Evolutionary conservation across 1,140 invertebrate species (phyloP), one percentile per base, ranked within the genome.

Genomic region (Acromyrmex echinatior): DNA sequence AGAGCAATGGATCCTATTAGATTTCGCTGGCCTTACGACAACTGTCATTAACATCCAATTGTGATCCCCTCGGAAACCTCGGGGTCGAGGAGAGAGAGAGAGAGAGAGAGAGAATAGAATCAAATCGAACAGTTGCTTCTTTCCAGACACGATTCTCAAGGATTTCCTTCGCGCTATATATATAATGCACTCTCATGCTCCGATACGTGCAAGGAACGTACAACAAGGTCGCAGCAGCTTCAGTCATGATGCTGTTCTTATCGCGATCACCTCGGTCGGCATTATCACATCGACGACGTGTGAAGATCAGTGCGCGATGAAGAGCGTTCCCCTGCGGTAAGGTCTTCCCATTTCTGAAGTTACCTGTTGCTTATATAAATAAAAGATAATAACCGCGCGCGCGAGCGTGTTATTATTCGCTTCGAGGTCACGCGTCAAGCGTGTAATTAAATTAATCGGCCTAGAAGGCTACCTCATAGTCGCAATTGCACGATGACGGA

Each of bases 401-500:
- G 70, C 25, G 28, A 31, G 28, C 28, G 70, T 35, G n/a, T 31
- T 49, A 71, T 16, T 76, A 63, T 21, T 62, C 49, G 56, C 80
- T 60, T 49, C 56, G 56, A 74, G 70, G 56, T 76, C 58, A 25
- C 80, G 25, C 68, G 56, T 49, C 45, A 21, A 76, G 39, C 25
- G 56, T 49, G 68, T 82, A 82, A 82, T 82, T 62, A 82, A 82
- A 82, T 82, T 74, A 82, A 82, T 82, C 80, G 56, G 68, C n/a
- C 35, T 14, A 9, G 35, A 62, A 62, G 25, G 80, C 31, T 76
- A 49, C 56, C 82, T 80, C 60, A 82, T 81, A 87, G 79, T 80
- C 88, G 86, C 86, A 91, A 91, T 91, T 91, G 86, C 80, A 91
- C 88, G 87, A 81, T 84, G 81, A 87, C 78, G 81, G 86, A 87